Evolutionary conservation across 2,797 vertebrate genomes (phyloP).

Genomic region (Neoniphon sammara): DNA sequence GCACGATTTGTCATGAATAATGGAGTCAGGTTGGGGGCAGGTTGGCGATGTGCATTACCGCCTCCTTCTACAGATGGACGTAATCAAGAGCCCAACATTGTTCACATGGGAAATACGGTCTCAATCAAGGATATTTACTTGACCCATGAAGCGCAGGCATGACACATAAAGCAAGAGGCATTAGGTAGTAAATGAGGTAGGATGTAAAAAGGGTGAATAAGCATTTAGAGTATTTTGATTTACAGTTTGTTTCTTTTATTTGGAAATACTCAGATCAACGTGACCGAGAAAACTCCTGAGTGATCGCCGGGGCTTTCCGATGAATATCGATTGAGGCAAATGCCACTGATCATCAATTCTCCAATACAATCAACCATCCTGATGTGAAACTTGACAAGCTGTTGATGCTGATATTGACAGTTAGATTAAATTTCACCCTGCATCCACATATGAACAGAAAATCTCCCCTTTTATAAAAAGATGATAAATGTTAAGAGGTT

Average conservation of each 20-base stretch:
- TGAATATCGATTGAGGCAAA: not conserved
- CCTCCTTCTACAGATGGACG: too few relatives aligned
- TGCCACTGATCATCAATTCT: slow-evolving; percentile 4
- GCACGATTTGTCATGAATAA: slow-evolving; percentile 20
- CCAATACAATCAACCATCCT: slow-evolving; percentile 1
- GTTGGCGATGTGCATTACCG: not conserved
- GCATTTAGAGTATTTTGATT: not conserved
- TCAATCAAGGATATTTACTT: too few relatives aligned
- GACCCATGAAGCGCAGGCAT: too few relatives aligned
- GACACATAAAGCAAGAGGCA: too few relatives aligned
- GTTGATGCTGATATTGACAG: not conserved
- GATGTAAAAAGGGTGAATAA: too few relatives aligned
- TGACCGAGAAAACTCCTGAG: not conserved
- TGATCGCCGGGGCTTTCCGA: not conserved
- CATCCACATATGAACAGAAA: not conserved
- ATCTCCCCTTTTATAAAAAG: not conserved
- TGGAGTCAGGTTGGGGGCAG: slow-evolving; percentile 26
- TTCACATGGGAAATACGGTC: too few relatives aligned
- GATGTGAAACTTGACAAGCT: not conserved
- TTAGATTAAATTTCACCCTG: not conserved
- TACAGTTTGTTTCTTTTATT: not conserved
- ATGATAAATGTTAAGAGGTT: slow-evolving; percentile 18
- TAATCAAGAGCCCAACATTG: too few relatives aligned
- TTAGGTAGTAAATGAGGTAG: not conserved
- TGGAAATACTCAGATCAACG: not conserved